Evolutionary conservation across 2,888 invertebrate species (phyloP), one percentile per base, ranked within the genome.

Genomic region (Neoscelio sp.): DNA sequence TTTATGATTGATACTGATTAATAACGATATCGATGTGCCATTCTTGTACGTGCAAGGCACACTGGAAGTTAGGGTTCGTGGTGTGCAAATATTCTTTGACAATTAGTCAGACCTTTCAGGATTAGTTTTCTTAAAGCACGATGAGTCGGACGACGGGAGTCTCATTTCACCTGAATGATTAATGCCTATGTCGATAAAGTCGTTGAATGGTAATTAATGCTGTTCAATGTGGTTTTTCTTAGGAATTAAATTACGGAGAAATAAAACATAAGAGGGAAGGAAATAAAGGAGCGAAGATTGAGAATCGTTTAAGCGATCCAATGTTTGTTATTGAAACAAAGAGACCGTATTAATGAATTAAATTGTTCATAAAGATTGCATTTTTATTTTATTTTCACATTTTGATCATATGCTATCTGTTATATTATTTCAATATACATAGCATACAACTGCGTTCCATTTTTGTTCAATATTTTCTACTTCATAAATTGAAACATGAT

Each of bases 1-100:
- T 46, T 62, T 48, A 62, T 78, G 78, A 81, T 77, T 81, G 77
- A 79, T 77, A 78, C 44, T 77, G 77, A 81, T 79, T 79, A 77
- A 79, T 81, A 77, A 48, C 58, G 10, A 60, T 67, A 78, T 73
- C 76, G 76, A 78, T 75, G 64, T 23, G 46, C 35, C 30, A 48
- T 62, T 50, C 52, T 54, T 50, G 48, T n/a, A 26, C 54, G 50
- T 1, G 30, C 35, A n/a, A 44, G 58, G 33, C 17, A 78, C 68
- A 78, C 75, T 71, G 35, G 33, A 15, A 62, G 20, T 54, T 5
- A 52, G 17, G 40, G 40, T 70, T 52, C 42, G 35, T 60, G 48
- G 48, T 44, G 54, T 58, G 65, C 75, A 64, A 78, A 80, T 74
- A 46, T 75, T 52, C 75, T 56, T 64, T 62, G 64, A 75, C 74